Base-by-base conservation (phyloP, 2,888 invertebrate species). In the Gymnoscelis rufifasciata region DNA sequence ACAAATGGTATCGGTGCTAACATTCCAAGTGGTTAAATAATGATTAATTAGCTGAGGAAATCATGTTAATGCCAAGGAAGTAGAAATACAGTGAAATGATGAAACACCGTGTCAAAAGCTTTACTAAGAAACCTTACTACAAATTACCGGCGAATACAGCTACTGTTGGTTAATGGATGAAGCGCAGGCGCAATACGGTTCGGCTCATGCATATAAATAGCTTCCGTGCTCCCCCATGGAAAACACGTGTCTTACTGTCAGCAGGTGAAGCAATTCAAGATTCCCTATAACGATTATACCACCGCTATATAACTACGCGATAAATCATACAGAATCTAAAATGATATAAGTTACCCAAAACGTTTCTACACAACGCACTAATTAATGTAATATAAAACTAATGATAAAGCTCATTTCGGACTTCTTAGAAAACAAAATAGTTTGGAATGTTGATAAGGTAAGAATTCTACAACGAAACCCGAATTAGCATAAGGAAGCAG, bases 111-210 rank as follows among this genome's bases (percentile, higher is more conserved):
- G 59, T 65, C 35, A 28, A 28, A 52, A 47, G 54, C 44, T 48
- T 45, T 30, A 29, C 39, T 13, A 35, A 48, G 38, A 44, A 43
- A 63, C 69, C 70, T 13, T 11, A 30, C 38, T 41, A 35, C 28
- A 31, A 24, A 33, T 35, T 19, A 29, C 30, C 8, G 19, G 24
- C n/a, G 10, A 29, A 33, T 38, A 41, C 44, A 37, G 74, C 75
- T 76, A 74, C 75, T 74, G 69, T 71, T 76, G 76, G 66, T 70
- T 80, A 74, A 80, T 74, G 71, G 72, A 77, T 75, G 70, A 71
- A 65, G 64, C 68, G 66, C 60, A 60, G 63, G 19, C 35, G 35
- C 19, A 19, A 11, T 41, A 66, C 64, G 55, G 70, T 59, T 66
- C 59, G 62, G 61, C 59, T 60, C 64, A 61, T 69, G 74, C 68